These are phyloP conservation scores for Amphibalanus amphitrite DNA, from an alignment of 1,140 invertebrate species.

Conservation along the genomic window DNA sequence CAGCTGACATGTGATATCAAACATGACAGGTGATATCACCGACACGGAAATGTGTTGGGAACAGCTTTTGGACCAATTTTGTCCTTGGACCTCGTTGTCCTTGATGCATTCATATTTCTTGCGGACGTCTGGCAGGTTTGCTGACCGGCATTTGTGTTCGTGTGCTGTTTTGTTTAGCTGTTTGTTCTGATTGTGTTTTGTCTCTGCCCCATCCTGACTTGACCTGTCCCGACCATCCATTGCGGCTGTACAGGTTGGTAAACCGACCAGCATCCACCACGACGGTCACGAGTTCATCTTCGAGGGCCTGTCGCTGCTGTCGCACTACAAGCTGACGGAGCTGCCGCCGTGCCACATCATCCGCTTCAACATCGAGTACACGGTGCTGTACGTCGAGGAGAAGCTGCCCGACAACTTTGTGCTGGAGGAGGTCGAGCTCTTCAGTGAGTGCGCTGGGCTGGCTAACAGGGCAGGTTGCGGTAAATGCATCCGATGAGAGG, in stretches of 20 bases:
- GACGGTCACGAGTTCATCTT: conserved; percentile 93
- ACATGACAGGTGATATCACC: no score
- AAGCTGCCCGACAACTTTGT: conserved; percentile 84
- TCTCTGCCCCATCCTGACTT: conserved; percentile 13
- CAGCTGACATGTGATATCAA: no score
- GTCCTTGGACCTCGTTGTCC: no score
- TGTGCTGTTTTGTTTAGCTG: conserved; percentile 17
- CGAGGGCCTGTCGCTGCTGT: conserved; percentile 94
- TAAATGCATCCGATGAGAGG: no score
- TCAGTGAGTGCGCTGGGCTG: conserved; percentile 52
- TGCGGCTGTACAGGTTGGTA: conserved; percentile 74
- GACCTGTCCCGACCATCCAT: no score
- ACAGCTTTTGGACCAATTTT: neutral
- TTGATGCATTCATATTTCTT: neutral
- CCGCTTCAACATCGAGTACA: conserved; percentile 92
- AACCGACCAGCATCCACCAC: conserved; percentile 78
- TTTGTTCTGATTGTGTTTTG: no score
- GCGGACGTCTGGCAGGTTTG: no score
- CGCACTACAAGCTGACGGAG: conserved; percentile 72
- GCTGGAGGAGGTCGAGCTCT: conserved; percentile 74
- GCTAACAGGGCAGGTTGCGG: no score
- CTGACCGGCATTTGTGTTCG: conserved; percentile 6
- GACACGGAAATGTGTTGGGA: no score
- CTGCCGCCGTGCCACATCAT: conserved; percentile 82
- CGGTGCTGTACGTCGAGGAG: conserved; percentile 81